Percentiles rank a stretch among this genome's conserved stretches.
Conservation (phyloP, 2,797 vertebrate genomes). For the Cirrhinus mrigala region DNA sequence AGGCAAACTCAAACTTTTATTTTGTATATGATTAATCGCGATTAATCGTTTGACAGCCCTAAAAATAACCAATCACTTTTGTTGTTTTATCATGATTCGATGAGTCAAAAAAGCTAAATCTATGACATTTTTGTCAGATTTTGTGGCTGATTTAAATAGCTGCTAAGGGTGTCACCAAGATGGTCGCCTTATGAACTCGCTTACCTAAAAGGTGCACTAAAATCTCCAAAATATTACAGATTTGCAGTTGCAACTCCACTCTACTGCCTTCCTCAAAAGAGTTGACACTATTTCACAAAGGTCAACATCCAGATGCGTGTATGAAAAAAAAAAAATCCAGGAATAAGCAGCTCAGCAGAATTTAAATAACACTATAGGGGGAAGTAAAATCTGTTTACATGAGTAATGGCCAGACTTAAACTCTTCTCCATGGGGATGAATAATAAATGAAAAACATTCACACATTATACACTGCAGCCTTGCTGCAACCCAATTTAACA, state of each 20-base stretch:
- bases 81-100: neutral
- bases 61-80: neutral
- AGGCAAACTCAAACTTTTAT: no score
- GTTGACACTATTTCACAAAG: neutral
- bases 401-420: constrained; percentile 19
- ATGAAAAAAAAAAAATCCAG: constrained; percentile 8
- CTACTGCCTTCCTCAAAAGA: constrained; percentile 10
- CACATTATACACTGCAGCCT: neutral
- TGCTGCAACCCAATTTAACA: neutral
- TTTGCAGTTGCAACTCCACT: neutral
- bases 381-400: constrained; percentile 25
- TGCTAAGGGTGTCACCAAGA: neutral
- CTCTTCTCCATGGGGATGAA: neutral
- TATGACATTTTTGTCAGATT: neutral
- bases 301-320: constrained; percentile 25
- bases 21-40: no score
- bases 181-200: neutral
- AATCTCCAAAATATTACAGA: neutral
- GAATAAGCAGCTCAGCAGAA: neutral
- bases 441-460: constrained; percentile 31
- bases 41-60: no score
- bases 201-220: neutral
- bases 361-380: constrained; percentile 5
- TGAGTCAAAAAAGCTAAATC: neutral
- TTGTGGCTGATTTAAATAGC: neutral